phyloP scores from a whole-genome alignment of 2,888 invertebrate genomes.

The Cataglyphis albicans region DNA sequence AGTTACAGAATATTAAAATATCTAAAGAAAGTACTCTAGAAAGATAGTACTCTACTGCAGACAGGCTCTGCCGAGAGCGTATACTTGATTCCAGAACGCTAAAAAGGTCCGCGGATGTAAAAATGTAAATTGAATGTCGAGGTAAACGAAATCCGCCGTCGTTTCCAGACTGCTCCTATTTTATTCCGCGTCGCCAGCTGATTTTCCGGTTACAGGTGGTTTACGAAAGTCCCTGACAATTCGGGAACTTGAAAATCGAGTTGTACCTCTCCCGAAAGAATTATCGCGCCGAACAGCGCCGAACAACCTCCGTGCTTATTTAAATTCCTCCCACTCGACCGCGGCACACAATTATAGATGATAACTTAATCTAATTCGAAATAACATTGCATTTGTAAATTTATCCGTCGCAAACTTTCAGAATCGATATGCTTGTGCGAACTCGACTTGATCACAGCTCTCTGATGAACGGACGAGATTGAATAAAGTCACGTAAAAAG shows the following conservation, averaged over 20 bases:
- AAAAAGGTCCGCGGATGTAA: neutral
- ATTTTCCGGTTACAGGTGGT: constrained; percentile 36
- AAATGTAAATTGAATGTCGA: neutral
- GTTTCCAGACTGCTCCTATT: neutral
- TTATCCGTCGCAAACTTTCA: constrained; percentile 17
- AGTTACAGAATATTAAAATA: neutral
- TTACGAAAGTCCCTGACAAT: constrained; percentile 32
- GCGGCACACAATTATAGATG: constrained; percentile 16
- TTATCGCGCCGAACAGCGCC: neutral
- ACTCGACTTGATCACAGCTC: neutral
- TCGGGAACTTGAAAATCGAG: constrained; percentile 40
- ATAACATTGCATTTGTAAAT: constrained; percentile 11
- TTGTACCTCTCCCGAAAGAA: constrained; percentile 21
- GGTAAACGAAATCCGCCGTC: neutral
- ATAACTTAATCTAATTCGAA: constrained; percentile 25
- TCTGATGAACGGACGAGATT: neutral
- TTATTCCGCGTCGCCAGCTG: neutral
- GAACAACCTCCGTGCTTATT: constrained; percentile 2
- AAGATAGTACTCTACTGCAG: neutral
- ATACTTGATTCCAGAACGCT: neutral
- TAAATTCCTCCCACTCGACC: constrained; percentile 18
- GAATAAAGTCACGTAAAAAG: constrained; percentile 23
- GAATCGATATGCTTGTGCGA: constrained; percentile 19
- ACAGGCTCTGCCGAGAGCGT: too few species aligned
- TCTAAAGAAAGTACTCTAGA: neutral